These are phyloP conservation scores for Brachionichthys hirsutus DNA, from an alignment of 2,113 vertebrate species.

Conservation along the genomic window DNA sequence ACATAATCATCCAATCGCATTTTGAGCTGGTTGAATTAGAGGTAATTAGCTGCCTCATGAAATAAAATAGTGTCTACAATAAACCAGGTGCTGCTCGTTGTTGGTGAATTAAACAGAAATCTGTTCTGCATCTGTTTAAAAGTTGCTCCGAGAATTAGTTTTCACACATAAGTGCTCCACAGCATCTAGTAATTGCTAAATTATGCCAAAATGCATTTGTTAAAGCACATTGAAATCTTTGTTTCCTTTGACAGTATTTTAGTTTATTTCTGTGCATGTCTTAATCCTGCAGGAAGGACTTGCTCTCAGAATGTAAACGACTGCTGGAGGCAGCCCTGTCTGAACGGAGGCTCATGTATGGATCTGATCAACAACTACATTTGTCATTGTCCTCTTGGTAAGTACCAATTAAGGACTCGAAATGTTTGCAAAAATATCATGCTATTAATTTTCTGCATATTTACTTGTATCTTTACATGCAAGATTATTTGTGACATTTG, in stretches of 20 bases:
- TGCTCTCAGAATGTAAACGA: constrained; percentile 68
- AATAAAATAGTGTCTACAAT: constrained; percentile 20
- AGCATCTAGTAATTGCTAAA: background rate
- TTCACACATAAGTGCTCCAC: background rate
- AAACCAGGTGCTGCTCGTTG: constrained; percentile 25
- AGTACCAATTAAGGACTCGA: constrained; percentile 54
- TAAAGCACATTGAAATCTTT: constrained; percentile 6
- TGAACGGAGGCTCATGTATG: constrained; percentile 79
- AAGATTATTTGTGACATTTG: constrained; percentile 9
- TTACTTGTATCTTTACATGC: constrained; percentile 13
- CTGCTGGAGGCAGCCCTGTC: constrained; percentile 75
- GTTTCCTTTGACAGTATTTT: constrained; percentile 8
- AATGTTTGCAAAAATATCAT: constrained; percentile 55
- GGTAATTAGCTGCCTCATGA: constrained; percentile 35
- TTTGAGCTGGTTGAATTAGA: constrained; percentile 29
- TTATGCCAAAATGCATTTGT: constrained; percentile 1
- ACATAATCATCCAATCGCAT: constrained; percentile 41
- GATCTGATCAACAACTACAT: constrained; percentile 74
- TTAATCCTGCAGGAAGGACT: constrained; percentile 68
- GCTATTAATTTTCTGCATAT: constrained; percentile 26
- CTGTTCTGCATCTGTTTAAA: constrained; percentile 7
- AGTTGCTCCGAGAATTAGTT: background rate
- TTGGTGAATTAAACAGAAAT: background rate
- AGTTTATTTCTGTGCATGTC: constrained; percentile 31
- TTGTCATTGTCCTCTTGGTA: constrained; percentile 78